Evolutionary conservation across 2,797 vertebrate species (phyloP), one percentile per base, ranked within the genome.

Genomic region (Podarcis siculus): DNA sequence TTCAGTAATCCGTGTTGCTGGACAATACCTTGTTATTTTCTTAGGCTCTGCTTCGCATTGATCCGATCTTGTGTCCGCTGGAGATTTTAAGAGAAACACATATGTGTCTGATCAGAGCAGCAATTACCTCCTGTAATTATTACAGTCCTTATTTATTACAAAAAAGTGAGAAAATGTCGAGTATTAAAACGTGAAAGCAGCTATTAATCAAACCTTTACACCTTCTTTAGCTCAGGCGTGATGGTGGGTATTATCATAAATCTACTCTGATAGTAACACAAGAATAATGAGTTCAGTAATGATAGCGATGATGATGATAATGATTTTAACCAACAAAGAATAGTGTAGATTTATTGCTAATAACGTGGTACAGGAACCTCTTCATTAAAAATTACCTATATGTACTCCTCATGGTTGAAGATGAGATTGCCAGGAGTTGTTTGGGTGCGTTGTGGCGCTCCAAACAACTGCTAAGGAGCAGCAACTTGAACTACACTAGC

Each of bases 261-360:
- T 97, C 97, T 96, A 96, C 96, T 97, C 97, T 96, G 96, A 97
- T 97, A 97, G 96, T 97, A 97, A 97, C 97, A 97, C 96, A 97
- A 97, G 97, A 98, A 98, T 98, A 98, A 98, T 98, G 97, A 97
- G 97, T 97, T 98, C 97, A 97, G 97, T 98, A 98, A 98, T 98
- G 97, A 97, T 97, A 97, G 97, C 95, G 93, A 96, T 97, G 97
- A 97, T 98, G 97, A 97, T 97, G 96, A 96, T 98, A 98, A 98
- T 98, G 96, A 97, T 97, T 97, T 97, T 97, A 97, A 97, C 97
- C 97, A 98, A 98, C 97, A 97, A 97, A 98, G 97, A 97, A 97
- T 96, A 96, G 97, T 97, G 97, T 96, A 98, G 97, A 98, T 98
- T 98, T 98, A 98, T 98, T 97, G 96, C 97, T 97, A 98, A 97